Base-by-base conservation (phyloP, 2,888 invertebrate species). In the Limnephilus rhombicus region DNA sequence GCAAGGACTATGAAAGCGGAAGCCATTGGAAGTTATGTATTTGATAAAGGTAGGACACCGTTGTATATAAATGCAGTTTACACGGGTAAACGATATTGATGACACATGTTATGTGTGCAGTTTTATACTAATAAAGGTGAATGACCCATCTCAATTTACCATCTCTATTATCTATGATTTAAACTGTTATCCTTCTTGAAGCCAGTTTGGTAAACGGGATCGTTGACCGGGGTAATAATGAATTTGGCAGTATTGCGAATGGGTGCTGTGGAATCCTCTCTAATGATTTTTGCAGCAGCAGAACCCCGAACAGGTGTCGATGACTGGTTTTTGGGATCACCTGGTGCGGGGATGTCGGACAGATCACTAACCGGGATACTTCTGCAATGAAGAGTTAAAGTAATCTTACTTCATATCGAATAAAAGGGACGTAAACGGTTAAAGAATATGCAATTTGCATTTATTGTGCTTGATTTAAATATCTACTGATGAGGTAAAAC, bases 301-400 rank as follows among this genome's bases (percentile, higher is more conserved):
- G 49, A 49, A 24, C 9, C n/a, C 68, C 5, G 68, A n/a, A n/a
- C 24, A 0, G 68, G 68, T 68, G n/a, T n/a, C 34, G 68, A 68
- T 68, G 90, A 49, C 85, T 81, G 68, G 68, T 92, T 91, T 53
- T 92, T 92, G 45, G 91, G 91, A 87, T 92, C 92, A 24, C 31
- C 41, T n/a, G 92, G 49, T 91, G 85, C 89, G 24, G 45, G 80
- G 37, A 92, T 92, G 29, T 81, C 41, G 31, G 92, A 86, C 3
- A 49, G 15, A 31, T 89, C 89, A 86, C 91, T 89, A 15, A 80
- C 85, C 18, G 90, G 90, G 24, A 93, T 82, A 80, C 85, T 92
- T 41, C 93, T 92, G 80, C 83, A 85, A 45, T 34, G 80, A 53
- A 80, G 24, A 68, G 24, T 68, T 18, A 68, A 68, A 53, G 7